Base-by-base conservation (phyloP, 1,140 invertebrate species). In the Papilio dardanus region DNA sequence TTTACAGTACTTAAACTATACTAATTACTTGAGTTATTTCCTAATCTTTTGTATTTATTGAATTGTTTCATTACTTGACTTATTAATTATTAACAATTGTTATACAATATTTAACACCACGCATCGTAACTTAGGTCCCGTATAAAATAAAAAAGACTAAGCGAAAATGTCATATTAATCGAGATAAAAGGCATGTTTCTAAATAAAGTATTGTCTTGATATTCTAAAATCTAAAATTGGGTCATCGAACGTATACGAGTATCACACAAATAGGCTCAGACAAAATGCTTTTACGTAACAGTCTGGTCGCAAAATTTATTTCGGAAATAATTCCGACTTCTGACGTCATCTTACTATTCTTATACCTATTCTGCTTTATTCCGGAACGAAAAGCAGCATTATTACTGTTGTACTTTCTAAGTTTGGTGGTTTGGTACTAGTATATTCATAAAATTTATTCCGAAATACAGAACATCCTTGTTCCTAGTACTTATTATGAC, bases 211-310 rank as follows among this genome's bases (percentile, higher is more conserved):
- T 28, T 58, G 14, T 58, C 54, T 14, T 12, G 54, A 62, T 28
- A 62, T 62, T 28, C 24, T 4, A 28, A 2, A 16, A 28, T 62
- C 24, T 62, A 28, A 16, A 62, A 62, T 16, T 62, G 54, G 54
- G 54, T 62, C 54, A 62, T 30, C 54, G 54, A 12, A 62, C 24
- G 24, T 62, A 62, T 28, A 50, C n/a, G 12, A n/a, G 16, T 28
- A 62, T 58, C 50, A 62, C 54, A 28, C 24, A 28, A 62, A 62
- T 28, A 62, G 54, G 12, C 8, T 62, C 24, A 58, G 8, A 62
- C 54, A 62, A 30, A 62, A 62, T 21, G 24, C 24, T 62, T 62
- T 62, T 62, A 62, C 24, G 54, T 62, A 62, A 28, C 24, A 28
- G 8, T 62, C 24, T 62, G 21, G 8, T 28, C 54, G 24, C 10